Evolutionary conservation across 2,797 vertebrate genomes (phyloP), one percentile per base, ranked within the genome.

Genomic region (Champsocephalus gunnari): DNA sequence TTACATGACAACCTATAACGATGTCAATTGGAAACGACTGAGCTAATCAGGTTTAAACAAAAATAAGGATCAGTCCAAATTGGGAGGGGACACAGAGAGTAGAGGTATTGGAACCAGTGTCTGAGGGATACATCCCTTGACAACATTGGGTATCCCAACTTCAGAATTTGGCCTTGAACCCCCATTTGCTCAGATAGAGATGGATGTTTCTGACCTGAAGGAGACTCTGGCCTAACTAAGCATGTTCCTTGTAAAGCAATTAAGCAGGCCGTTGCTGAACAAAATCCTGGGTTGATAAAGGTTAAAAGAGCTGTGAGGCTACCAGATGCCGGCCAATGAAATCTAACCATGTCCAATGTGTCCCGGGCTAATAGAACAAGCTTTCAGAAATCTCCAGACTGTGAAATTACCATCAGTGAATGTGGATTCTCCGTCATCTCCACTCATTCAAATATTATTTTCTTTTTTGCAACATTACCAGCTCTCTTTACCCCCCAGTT

Each of bases 341-440:
- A 80, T 80, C 54, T 47, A 38, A 79, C 62, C 70, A 56, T 77
- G 82, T 84, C 75, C 73, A 75, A 77, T 38, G 44, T 55, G 70
- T 62, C 67, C 57, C 2, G 4, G 77, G 84, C 74, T 73, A 86
- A 87, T 81, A 66, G 79, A 86, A 87, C 77, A 88, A 82, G 79
- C 84, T 72, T 81, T 85, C 50, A 70, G 56, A 69, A 84, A 77
- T 74, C 24, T 59, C 14, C 71, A 28, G 79, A 87, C 83, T 86
- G 79, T 84, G 77, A 87, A 83, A 89, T 88, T 83, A 80, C 71
- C 75, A 85, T 63, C 74, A 83, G 71, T 64, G 78, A 80, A 84
- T 44, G 79, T 80, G 66, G 54, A 69, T 80, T 49, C 70, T 78
- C 82, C 72, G 73, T 80, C 78, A 77, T 80, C 73, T 73, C 32